Evolutionary conservation across 2,797 vertebrate genomes (phyloP), one percentile per base, ranked within the genome.

Genomic region (Fratercula arctica): DNA sequence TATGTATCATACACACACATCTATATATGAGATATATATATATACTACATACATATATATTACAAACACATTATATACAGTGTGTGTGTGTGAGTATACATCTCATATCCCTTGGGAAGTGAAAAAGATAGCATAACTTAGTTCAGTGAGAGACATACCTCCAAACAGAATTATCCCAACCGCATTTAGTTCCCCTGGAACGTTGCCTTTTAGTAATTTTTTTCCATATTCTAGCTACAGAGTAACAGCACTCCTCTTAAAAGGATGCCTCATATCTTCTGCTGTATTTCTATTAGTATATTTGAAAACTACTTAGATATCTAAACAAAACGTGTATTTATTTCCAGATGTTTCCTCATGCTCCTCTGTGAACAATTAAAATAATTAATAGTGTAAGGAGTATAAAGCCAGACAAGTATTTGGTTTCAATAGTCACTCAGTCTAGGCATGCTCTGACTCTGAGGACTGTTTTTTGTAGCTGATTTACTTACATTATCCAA

Each of bases 371-470:
- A 85, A 89, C 54, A 86, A 79, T 73, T 88, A 86, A 81, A 95
- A 73, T 78, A 94, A 95, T 85, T 85, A 91, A 92, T 87, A 95
- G 28, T 13, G 12, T n/a, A 93, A 85, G 54, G 43, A 80, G 20
- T 31, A 80, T 74, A 74, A 93, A 95, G 43, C 21, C 76, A 94
- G 86, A 59, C 33, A 68, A 90, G 45, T 78, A 85, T 93, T 95
- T 87, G 61, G 72, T 94, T 90, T 92, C 86, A 75, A 35, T 50
- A 72, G 17, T 72, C n/a, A 79, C 17, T 64, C 39, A 33, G 43
- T 57, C 53, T 85, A 82, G 39, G 81, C 61, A 83, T 78, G 28
- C 61, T 90, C 88, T 81, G 70, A 79, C 68, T 89, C 91, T 75
- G 41, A 94, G 73, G 80, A 85, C 33, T 80, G 33, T 23, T 87